Conservation (phyloP, 2,888 invertebrate genomes). For the Strigamia transsilvanica region DNA sequence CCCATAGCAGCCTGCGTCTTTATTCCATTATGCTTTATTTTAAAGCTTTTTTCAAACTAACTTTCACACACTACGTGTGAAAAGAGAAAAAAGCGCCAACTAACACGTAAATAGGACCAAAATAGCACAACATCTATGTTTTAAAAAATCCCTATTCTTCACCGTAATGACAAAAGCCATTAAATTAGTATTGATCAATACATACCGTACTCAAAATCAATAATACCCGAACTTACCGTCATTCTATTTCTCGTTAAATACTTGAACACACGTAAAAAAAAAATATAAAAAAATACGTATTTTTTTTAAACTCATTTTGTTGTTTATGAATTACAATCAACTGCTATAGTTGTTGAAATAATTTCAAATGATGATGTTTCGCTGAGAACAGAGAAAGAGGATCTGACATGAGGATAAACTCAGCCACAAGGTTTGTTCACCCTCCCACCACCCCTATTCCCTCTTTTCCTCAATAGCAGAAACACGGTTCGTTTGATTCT, state of each 20-base stretch:
- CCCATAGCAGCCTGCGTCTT: constrained; percentile 25
- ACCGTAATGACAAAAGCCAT: constrained; percentile 13
- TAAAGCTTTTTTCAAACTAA: constrained; percentile 6
- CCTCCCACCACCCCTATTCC: background rate
- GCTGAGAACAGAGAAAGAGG: background rate
- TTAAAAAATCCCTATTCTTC: background rate
- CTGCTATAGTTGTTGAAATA: background rate
- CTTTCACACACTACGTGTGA: background rate
- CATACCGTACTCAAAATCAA: too few species aligned
- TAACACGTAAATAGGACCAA: background rate
- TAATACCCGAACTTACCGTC: too few species aligned
- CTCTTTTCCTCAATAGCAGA: constrained; percentile 29
- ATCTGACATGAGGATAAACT: constrained; percentile 21
- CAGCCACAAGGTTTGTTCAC: constrained; percentile 14
- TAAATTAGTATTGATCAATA: constrained; percentile 11
- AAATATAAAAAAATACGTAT: too few species aligned
- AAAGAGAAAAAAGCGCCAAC: background rate
- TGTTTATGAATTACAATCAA: background rate
- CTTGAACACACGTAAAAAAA: too few species aligned
- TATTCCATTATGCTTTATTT: constrained; percentile 26
- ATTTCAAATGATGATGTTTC: background rate
- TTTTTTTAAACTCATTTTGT: too few species aligned
- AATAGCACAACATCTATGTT: background rate
- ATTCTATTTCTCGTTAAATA: too few species aligned
- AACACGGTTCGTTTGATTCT: constrained; percentile 38